These are phyloP conservation scores for Murina feae DNA, from an alignment of 2,113 vertebrate species.

Conservation along the genomic window DNA sequence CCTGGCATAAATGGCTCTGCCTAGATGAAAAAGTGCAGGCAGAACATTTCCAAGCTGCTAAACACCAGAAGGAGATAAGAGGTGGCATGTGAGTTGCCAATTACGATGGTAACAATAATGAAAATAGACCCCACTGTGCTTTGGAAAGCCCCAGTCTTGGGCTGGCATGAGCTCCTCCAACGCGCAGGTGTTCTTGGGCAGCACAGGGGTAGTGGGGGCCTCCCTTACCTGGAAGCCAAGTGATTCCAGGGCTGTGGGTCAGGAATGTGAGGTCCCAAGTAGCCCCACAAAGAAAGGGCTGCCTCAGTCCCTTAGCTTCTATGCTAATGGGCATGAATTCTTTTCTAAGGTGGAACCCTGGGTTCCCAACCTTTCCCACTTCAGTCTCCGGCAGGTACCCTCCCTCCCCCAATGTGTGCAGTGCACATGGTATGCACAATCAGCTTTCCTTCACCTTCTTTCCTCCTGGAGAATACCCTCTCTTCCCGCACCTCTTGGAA, in stretches of 20 bases:
- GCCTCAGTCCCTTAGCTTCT: fast-evolving
- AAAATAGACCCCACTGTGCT: neutral
- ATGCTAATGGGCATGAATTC: neutral
- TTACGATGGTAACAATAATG: slow-evolving; percentile 33
- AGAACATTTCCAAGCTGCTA: slow-evolving; percentile 53
- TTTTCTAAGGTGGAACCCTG: neutral
- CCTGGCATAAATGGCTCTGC: neutral
- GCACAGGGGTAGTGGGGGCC: no score
- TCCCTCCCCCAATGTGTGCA: no score
- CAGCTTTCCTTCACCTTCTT: neutral
- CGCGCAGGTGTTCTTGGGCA: neutral
- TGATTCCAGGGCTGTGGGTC: fast-evolving
- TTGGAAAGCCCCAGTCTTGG: neutral
- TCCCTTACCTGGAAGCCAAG: neutral
- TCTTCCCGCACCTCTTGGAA: neutral
- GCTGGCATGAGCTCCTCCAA: neutral
- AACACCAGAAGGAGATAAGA: slow-evolving; percentile 62
- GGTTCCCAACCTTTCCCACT: neutral
- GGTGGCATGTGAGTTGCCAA: slow-evolving; percentile 42
- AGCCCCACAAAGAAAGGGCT: neutral
- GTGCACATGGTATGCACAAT: neutral
- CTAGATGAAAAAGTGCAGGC: slow-evolving; percentile 34
- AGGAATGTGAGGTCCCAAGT: neutral
- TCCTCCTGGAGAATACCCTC: no score
- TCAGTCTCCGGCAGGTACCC: neutral